phyloP scores from a whole-genome alignment of 2,113 vertebrate genomes.

The Hippotragus niger region DNA sequence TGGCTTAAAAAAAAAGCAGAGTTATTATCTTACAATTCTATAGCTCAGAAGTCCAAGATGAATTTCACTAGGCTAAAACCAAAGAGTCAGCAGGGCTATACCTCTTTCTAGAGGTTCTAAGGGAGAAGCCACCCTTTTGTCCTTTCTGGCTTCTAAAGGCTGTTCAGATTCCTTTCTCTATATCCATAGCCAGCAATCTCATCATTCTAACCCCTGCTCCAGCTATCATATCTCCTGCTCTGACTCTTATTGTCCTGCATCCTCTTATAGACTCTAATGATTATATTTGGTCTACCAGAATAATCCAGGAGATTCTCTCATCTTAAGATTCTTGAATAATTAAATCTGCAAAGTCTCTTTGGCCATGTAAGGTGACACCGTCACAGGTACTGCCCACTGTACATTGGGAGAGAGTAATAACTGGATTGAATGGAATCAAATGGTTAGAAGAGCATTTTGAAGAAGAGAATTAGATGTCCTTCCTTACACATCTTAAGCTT shows the following conservation, averaged over 20 bases:
- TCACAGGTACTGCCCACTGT: background rate
- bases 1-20: background rate
- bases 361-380: background rate
- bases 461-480: background rate
- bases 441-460: background rate
- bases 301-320: background rate
- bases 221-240: background rate
- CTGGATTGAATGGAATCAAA: background rate
- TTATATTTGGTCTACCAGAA: background rate
- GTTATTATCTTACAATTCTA: background rate
- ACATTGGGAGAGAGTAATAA: background rate
- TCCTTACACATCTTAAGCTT: background rate
- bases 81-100: background rate
- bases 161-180: background rate
- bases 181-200: background rate
- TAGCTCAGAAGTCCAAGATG: background rate
- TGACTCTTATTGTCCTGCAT: background rate
- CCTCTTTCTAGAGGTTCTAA: background rate
- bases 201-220: background rate
- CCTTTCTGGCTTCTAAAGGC: background rate
- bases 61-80: background rate
- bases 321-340: background rate
- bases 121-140: background rate
- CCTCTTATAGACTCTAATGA: background rate
- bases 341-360: background rate